Base-by-base conservation (phyloP, 2,888 invertebrate genomes). In the Apomyelois bistriatella region DNA sequence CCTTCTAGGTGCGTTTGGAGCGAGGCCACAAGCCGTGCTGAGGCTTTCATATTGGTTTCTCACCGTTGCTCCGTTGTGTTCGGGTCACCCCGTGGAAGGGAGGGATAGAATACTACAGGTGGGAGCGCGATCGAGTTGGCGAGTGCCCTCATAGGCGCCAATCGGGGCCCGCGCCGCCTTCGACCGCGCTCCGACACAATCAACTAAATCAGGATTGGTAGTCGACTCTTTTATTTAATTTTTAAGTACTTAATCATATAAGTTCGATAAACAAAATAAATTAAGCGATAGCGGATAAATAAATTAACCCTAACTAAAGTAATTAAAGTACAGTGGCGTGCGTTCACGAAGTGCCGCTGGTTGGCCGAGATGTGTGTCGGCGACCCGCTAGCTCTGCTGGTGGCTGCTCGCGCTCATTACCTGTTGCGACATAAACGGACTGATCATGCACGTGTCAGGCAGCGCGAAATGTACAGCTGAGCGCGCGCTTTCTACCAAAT, bases 391-490 rank as follows among this genome's bases (percentile, higher is more conserved):
- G 81, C 76, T 81, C 82, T 76, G 82, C 85, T 79, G 83, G 81
- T 68, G 83, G 84, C 87, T 72, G 85, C 87, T 80, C 74, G 67
- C 77, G 75, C 82, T 88, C 87, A 88, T 81, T 90, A 81, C 88
- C 90, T 90, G 90, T 89, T 89, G 87, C 88, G 90, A 90, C 90
- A 90, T 88, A 90, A 89, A 90, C 87, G 88, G 82, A 87, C 82
- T 85, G 86, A 86, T 91, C 91, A 91, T 91, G 91, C 91, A 90
- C 81, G 78, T 89, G 81, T 90, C 85, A 89, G 87, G 80, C 79
- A 73, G 81, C 87, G 90, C 86, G 69, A 77, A 89, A 90, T 90
- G 80, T 90, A 90, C 89, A 90, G 90, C 87, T 80, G 80, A 86
- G 87, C 88, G 88, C 86, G 85, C 88, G 75, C 82, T 82, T 76